These are phyloP conservation scores for Falco berigora DNA, from an alignment of 2,797 vertebrate species.

Conservation along the genomic window DNA sequence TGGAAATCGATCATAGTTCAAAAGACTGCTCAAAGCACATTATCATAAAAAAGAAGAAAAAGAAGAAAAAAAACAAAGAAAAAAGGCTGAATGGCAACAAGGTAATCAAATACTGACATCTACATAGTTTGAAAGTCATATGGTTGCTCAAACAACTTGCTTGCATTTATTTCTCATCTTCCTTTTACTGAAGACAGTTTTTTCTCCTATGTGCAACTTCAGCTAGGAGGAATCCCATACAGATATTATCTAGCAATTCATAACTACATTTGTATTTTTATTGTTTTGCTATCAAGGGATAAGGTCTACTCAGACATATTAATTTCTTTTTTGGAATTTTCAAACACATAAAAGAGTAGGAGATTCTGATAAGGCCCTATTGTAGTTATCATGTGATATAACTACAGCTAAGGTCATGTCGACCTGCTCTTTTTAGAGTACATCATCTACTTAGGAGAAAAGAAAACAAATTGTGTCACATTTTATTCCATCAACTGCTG, in stretches of 20 bases:
- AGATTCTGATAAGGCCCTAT: slow-evolving; percentile 64
- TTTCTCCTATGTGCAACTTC: background rate
- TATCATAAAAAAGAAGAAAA: background rate
- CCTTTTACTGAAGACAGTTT: background rate
- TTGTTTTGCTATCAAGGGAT: slow-evolving; percentile 28
- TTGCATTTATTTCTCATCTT: slow-evolving; percentile 12
- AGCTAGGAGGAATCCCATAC: background rate
- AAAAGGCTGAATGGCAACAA: background rate
- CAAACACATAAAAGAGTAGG: slow-evolving; percentile 48
- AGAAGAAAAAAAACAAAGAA: background rate
- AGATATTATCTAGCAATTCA: slow-evolving; percentile 11
- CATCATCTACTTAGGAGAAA: slow-evolving; percentile 66
- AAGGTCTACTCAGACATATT: slow-evolving; percentile 24
- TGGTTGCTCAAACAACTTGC: background rate
- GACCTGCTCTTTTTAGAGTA: slow-evolving; percentile 68
- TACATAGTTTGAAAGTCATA: background rate
- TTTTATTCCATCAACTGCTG: slow-evolving; percentile 64
- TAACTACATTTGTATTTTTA: slow-evolving; percentile 8
- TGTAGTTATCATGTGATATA: slow-evolving; percentile 64
- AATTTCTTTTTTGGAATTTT: slow-evolving; percentile 44
- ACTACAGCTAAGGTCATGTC: slow-evolving; percentile 68
- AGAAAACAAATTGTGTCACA: slow-evolving; percentile 71
- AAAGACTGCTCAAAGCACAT: background rate
- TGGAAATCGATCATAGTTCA: background rate
- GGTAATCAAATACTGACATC: background rate